These are phyloP conservation scores for Drosophila maculinotata DNA, from an alignment of 2,888 invertebrate genomes.

Conservation along the genomic window DNA sequence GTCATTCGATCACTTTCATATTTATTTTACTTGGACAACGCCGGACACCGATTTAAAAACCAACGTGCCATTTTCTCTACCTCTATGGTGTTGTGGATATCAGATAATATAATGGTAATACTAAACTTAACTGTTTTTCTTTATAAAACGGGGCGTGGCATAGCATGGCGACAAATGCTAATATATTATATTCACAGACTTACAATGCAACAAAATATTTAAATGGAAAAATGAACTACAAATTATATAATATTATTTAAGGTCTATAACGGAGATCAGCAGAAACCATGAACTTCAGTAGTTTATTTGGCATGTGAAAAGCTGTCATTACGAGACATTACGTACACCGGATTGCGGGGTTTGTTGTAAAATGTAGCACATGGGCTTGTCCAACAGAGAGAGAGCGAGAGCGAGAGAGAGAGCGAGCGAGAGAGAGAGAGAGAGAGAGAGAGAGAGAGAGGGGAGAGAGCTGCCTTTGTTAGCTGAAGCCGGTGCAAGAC, in stretches of 20 bases:
- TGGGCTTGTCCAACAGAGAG: slow-evolving; percentile 21
- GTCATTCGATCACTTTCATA: too few relatives aligned
- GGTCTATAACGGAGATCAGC: not conserved
- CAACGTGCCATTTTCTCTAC: too few relatives aligned
- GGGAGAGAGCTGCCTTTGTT: slow-evolving; percentile 36
- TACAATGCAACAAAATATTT: not conserved
- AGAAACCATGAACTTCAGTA: slow-evolving; percentile 9
- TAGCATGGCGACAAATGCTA: too few relatives aligned
- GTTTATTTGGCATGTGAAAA: slow-evolving; percentile 4
- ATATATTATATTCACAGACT: too few relatives aligned
- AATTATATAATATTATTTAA: not conserved
- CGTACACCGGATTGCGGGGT: slow-evolving; percentile 3
- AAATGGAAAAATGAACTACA: not conserved
- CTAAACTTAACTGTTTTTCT: too few relatives aligned
- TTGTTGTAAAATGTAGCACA: slow-evolving; percentile 9
- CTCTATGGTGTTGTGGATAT: too few relatives aligned
- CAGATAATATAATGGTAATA: too few relatives aligned
- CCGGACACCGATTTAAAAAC: too few relatives aligned
- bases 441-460: slow-evolving; percentile 20
- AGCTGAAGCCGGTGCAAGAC: slow-evolving; percentile 24
- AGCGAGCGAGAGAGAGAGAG: slow-evolving; percentile 13
- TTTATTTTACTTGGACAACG: too few relatives aligned
- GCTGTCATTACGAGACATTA: slow-evolving; percentile 30
- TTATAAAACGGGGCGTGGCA: too few relatives aligned
- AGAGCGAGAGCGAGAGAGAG: too few relatives aligned